Evolutionary conservation across 2,797 vertebrate genomes (phyloP), one percentile per base, ranked within the genome.

Genomic region (Fratercula arctica): DNA sequence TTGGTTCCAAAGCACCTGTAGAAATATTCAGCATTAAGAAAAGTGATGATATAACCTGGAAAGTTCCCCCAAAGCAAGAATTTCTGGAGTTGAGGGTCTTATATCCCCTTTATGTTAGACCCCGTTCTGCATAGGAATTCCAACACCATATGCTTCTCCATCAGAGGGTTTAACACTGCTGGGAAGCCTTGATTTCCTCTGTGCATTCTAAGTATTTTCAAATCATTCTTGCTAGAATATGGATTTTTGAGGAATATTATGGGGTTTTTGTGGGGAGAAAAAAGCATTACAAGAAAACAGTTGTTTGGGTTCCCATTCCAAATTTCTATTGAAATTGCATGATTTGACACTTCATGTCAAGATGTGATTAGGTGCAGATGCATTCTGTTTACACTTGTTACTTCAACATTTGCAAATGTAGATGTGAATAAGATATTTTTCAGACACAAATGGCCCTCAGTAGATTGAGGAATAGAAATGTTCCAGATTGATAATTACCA

Each of bases 401-500:
- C 77, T 96, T 92, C 93, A 95, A 91, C 88, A 96, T 89, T 97
- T 88, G 64, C 73, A 97, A 96, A 97, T 92, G 84, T 73, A 94
- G 89, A 83, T 0, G 2, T 50, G 64, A 96, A 81, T 39, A 70
- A 96, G 66, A 41, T 93, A 90, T 90, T 95, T 87, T 91, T 86
- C 92, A 94, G 73, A 48, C 70, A 84, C 57, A 86, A 97, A 96
- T 74, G 94, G 73, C 74, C 86, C 93, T 94, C 82, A 24, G 80
- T 77, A 75, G 91, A 69, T 23, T 90, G 83, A 96, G 87, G 94
- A 96, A 72, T 13, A 91, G 73, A 90, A 95, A 89, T 72, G 64
- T 86, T 82, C 83, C 96, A 97, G 95, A 86, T 10, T 97, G 95
- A 80, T 96, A 96, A 97, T 95, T 93, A 43, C 75, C 66, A 93